Base-by-base conservation (phyloP, 2,113 vertebrate species). In the Sapayoa aenigma region DNA sequence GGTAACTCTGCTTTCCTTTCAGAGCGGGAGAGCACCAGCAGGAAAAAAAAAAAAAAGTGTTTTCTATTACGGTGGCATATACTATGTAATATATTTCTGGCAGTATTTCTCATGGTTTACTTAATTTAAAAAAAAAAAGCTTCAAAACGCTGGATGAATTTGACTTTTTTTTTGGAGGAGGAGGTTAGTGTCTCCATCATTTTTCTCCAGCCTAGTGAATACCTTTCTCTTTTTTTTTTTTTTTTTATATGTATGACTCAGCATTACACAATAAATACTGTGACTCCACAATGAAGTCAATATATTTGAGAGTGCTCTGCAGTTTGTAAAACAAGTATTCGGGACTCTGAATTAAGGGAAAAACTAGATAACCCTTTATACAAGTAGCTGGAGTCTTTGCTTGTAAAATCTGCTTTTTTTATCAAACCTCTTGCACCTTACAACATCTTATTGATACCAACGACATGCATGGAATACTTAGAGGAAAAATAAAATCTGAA, bases 181-280 rank as follows among this genome's bases (percentile, higher is more conserved):
- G 35, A 33, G 50, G 27, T 5, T 87, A 25, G 8, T 28, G 3
- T 58, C 59, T 77, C 62, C 42, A n/a, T 52, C 18, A 5, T 17
- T 91, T 84, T 77, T 8, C 18, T 56, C 62, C 39, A 93, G 15
- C 17, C 21, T 71, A 17, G 33, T 20, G 35, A 79, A 44, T 68
- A 31, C 6, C 12, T 86, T 68, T 76, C 6, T 27, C 50, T 52
- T 31, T 23, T 15, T 35, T 52, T 46, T 46, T 30, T 55, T 58
- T 46, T 59, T 62, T 24, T 47, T 50, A 60, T 83, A 50, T 7
- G 50, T 75, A 24, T 96, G 91, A 96, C 73, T 95, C 90, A 94
- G 86, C 94, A 89, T 90, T 92, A 35, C 76, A 78, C 73, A 68
- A 44, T 87, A 92, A 93, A 84, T 86, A 92, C 73, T 92, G 75